Evolutionary conservation across 2,888 invertebrate species (phyloP), one percentile per base, ranked within the genome.

Genomic region (Pemphredon lugubris): DNA sequence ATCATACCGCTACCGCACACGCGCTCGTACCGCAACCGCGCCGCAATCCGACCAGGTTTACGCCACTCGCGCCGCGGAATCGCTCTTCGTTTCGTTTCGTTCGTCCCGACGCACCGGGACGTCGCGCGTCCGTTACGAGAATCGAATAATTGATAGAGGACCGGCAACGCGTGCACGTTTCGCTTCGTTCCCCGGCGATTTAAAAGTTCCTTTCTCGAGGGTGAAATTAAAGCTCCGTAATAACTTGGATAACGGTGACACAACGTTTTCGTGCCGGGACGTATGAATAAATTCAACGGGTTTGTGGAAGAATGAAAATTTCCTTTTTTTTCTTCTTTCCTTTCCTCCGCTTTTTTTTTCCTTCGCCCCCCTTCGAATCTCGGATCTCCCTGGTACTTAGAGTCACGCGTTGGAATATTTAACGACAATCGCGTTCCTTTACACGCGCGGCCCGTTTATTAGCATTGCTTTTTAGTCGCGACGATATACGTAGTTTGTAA

Each of bases 131-230:
- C 4, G 13, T 32, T 13, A 47, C 47, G 30, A 39, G 57, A 42
- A 14, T 42, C 18, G 58, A 69, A 53, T 48, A 66, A 58, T 21
- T 39, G 7, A 42, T 20, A 18, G 39, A 23, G 37, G 13, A 9
- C 5, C 30, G 42, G 18, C 18, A 4, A 34, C 45, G 14, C 14
- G 16, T 9, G 18, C 40, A 18, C 14, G 9, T 3, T 6, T 40
- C 2, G 18, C 7, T 26, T 3, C 26, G 26, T 26, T 26, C n/a
- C n/a, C n/a, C n/a, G n/a, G n/a, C n/a, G n/a, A n/a, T n/a, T n/a
- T n/a, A n/a, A n/a, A n/a, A n/a, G n/a, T n/a, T n/a, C 26, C 4
- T 34, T n/a, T 34, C 34, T 2, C 34, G 34, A 34, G 2, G 2
- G n/a, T n/a, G 34, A 34, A 34, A 11, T 11, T 4, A 34, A 34